Evolutionary conservation across 2,797 vertebrate genomes (phyloP).

Genomic region (Peromyscus melanophrys): DNA sequence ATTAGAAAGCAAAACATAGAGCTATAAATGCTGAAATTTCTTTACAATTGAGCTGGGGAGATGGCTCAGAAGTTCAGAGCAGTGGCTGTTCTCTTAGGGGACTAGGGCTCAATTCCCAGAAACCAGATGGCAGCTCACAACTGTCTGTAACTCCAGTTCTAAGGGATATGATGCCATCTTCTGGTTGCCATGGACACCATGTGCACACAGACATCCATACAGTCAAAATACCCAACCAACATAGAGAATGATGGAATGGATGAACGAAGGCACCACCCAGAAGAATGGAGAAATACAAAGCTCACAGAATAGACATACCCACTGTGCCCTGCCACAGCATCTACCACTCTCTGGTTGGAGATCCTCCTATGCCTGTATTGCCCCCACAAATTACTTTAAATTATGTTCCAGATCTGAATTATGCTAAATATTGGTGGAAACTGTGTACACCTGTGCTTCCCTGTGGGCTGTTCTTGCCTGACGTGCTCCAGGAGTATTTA

Average conservation of each 20-base stretch:
- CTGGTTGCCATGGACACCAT: too few species aligned
- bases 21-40: background rate
- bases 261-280: background rate
- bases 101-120: background rate
- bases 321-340: background rate
- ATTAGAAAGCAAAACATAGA: constrained; percentile 22
- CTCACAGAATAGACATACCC: background rate
- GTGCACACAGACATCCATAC: background rate
- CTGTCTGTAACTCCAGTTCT: background rate
- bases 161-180: background rate
- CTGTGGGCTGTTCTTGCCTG: constrained; percentile 69
- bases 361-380: constrained; percentile 11
- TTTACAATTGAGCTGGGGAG: background rate
- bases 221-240: background rate
- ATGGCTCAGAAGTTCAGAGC: background rate
- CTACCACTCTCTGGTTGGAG: background rate
- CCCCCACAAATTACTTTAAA: constrained; percentile 73
- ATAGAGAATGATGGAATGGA: background rate
- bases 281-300: background rate
- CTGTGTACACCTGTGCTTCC: constrained; percentile 76
- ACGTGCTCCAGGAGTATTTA: constrained; percentile 66
- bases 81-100: background rate
- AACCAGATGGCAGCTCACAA: background rate
- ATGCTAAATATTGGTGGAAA: constrained; percentile 71
- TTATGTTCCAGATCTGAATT: constrained; percentile 74